phyloP scores from a whole-genome alignment of 1,140 invertebrate species.

The Dryas iulia region DNA sequence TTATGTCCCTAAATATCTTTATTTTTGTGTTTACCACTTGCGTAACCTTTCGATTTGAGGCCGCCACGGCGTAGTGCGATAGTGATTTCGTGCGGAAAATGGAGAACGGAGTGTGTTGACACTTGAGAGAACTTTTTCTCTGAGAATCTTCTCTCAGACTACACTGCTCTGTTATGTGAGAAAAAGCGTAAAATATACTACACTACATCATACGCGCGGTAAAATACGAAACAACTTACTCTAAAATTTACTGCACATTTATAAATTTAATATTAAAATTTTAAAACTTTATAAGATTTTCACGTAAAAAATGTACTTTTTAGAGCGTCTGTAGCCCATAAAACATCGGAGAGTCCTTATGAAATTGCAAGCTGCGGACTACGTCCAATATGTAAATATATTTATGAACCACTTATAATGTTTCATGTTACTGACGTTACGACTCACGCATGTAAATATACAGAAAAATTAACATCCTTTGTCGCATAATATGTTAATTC shows the following conservation, averaged over 20 bases:
- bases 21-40: too few species aligned
- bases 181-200: too few species aligned
- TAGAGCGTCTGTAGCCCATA: conserved; percentile 3
- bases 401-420: conserved; percentile 7
- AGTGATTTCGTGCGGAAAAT: too few species aligned
- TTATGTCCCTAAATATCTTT: too few species aligned
- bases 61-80: too few species aligned
- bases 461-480: conserved; percentile 25
- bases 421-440: background rate
- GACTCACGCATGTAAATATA: conserved; percentile 14
- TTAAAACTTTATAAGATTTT: background rate
- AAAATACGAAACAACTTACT: background rate
- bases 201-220: too few species aligned
- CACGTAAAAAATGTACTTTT: background rate
- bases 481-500: conserved; percentile 31
- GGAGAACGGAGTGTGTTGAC: too few species aligned
- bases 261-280: background rate
- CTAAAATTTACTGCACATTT: background rate
- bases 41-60: too few species aligned
- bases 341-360: conserved; percentile 8
- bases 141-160: too few species aligned
- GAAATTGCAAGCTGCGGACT: conserved; percentile 7
- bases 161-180: too few species aligned
- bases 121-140: too few species aligned
- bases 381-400: conserved; percentile 3